phyloP scores from a whole-genome alignment of 1,140 invertebrate genomes.

The Zaprionus ghesquierei region DNA sequence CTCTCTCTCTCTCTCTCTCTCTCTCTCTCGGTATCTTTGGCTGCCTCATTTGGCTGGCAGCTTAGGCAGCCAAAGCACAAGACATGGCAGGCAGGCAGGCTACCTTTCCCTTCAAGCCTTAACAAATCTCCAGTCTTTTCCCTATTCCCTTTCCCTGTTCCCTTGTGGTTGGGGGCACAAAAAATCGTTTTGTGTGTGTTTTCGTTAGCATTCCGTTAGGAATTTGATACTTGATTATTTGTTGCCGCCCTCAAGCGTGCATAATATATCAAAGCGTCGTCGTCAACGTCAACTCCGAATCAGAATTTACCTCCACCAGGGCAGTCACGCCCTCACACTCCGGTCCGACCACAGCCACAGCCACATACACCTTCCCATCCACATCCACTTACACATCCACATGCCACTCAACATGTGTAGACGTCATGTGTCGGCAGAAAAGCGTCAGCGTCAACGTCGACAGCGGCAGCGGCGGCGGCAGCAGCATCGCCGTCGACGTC shows the following conservation, averaged over 20 bases:
- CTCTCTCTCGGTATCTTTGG: slow-evolving; percentile 1
- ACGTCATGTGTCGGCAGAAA: slow-evolving; percentile 66
- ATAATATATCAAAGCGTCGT: slow-evolving; percentile 78
- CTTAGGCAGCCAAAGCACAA: slow-evolving; percentile 34
- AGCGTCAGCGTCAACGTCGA: not conserved
- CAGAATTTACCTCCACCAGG: slow-evolving; percentile 8
- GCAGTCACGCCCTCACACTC: not conserved
- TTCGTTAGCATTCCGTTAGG: slow-evolving; percentile 78
- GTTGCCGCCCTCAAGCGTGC: slow-evolving; percentile 78
- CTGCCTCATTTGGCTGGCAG: slow-evolving; percentile 69
- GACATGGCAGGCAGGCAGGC: not conserved
- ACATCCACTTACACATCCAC: slow-evolving; percentile 4
- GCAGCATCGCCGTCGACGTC: not conserved
- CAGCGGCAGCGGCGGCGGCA: not conserved
- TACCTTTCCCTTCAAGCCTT: not conserved
- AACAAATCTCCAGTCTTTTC: slow-evolving; percentile 21
- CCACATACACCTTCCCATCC: not conserved
- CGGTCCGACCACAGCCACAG: not conserved
- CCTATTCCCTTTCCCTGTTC: slow-evolving; percentile 14
- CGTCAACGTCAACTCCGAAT: slow-evolving; percentile 59
- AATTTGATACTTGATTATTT: slow-evolving; percentile 81
- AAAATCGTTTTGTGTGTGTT: slow-evolving; percentile 66
- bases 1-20: slow-evolving; percentile 2
- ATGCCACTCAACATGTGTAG: slow-evolving; percentile 64
- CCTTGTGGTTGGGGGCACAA: slow-evolving; percentile 43